A percentile compares a stretch with the other conserved stretches of the same genome.
Evolutionary conservation across 2,797 vertebrate genomes (phyloP).

Genomic region (Cryptoblepharus egeriae): DNA sequence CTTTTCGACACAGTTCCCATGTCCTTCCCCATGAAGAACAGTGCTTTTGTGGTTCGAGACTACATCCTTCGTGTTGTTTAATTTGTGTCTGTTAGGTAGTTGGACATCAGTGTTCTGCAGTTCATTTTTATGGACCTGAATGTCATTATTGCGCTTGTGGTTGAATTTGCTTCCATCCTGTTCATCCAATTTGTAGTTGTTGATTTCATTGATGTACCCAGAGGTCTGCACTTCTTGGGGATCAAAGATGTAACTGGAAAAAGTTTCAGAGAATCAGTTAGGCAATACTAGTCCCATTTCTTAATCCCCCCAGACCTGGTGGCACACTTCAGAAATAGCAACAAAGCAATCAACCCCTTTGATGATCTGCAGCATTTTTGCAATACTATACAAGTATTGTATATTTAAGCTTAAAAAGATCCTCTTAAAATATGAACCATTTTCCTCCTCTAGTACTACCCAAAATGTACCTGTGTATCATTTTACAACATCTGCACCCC

Average conservation of each 20-base stretch:
- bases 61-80: constrained; percentile 35
- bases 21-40: constrained; percentile 21
- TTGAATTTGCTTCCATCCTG: constrained; percentile 59
- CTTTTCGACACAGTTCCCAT: constrained; percentile 26
- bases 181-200: constrained; percentile 65
- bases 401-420: neutral
- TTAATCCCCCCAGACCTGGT: neutral
- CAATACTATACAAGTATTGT: neutral
- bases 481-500: constrained; percentile 98
- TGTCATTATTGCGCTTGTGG: constrained; percentile 47
- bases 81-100: constrained; percentile 21
- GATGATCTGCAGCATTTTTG: neutral
- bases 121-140: constrained; percentile 48
- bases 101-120: constrained; percentile 38
- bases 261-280: constrained; percentile 2
- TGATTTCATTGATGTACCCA: constrained; percentile 70
- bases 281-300: neutral
- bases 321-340: neutral
- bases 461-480: constrained; percentile 90
- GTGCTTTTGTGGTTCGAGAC: neutral
- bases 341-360: no score
- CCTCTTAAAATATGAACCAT: neutral
- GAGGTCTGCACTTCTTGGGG: constrained; percentile 74
- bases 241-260: constrained; percentile 89
- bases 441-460: no score